These are phyloP conservation scores for Synanceia verrucosa DNA, from an alignment of 2,797 vertebrate species.

Conservation along the genomic window DNA sequence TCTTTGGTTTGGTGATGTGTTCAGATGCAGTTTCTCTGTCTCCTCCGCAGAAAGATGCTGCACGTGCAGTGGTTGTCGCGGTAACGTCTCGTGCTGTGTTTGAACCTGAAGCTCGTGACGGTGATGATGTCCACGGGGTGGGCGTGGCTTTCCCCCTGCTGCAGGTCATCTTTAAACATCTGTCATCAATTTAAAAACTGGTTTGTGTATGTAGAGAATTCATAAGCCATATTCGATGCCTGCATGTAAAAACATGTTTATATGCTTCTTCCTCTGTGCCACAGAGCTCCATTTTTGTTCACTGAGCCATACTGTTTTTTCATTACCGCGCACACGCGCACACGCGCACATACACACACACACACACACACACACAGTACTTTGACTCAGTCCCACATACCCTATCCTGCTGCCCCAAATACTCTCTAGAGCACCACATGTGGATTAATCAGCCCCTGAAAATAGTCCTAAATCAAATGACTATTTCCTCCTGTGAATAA, in stretches of 20 bases:
- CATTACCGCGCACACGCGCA: too few relatives aligned
- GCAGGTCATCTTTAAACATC: slow-evolving; percentile 61
- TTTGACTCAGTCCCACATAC: neutral
- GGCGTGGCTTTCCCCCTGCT: slow-evolving; percentile 82
- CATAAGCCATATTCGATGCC: neutral
- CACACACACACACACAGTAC: too few relatives aligned
- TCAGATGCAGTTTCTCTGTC: neutral
- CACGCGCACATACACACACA: neutral
- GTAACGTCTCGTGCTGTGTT: slow-evolving; percentile 82
- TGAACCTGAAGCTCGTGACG: slow-evolving; percentile 61
- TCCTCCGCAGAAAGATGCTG: slow-evolving; percentile 77
- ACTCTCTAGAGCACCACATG: slow-evolving; percentile 1
- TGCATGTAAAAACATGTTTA: neutral
- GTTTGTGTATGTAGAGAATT: neutral
- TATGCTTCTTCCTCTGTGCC: neutral
- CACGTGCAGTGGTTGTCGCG: slow-evolving; percentile 77
- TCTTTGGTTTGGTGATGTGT: neutral
- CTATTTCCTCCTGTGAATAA: neutral
- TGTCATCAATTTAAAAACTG: neutral
- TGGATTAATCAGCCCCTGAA: neutral
- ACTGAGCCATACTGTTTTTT: neutral
- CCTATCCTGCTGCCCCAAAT: neutral
- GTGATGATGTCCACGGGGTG: slow-evolving; percentile 47
- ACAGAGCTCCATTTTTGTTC: neutral
- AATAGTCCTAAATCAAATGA: neutral